Conservation (phyloP, 2,888 invertebrate species). For the Agrotis segetum region DNA sequence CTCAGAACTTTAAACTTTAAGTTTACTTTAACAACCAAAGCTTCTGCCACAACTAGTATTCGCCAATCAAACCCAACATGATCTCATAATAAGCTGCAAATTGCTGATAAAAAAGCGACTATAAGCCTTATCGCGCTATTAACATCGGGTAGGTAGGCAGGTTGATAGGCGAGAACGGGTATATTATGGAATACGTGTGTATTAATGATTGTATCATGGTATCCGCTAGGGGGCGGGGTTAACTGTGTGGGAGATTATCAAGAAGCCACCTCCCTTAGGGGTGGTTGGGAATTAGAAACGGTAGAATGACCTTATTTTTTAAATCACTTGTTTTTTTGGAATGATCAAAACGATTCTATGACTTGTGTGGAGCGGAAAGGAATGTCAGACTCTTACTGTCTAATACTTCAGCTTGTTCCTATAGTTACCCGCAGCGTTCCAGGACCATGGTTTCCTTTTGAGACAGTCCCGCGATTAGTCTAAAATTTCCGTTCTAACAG, state of each 20-base stretch:
- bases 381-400: no score
- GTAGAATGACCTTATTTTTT: no score
- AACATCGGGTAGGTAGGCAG: slow-evolving; percentile 52
- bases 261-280: slow-evolving; percentile 20
- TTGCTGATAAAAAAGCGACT: slow-evolving; percentile 52
- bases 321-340: no score
- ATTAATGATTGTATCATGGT: slow-evolving; percentile 55
- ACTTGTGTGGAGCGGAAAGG: no score
- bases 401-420: no score
- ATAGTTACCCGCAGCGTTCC: no score
- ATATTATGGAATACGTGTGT: slow-evolving; percentile 46
- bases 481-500: no score
- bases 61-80: slow-evolving; percentile 13
- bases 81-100: slow-evolving; percentile 44
- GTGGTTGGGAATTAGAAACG: background rate
- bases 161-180: slow-evolving; percentile 48
- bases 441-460: no score
- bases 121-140: slow-evolving; percentile 52
- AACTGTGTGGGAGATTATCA: slow-evolving; percentile 45
- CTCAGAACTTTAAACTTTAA: background rate
- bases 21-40: background rate
- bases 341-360: no score
- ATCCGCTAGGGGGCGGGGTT: slow-evolving; percentile 51
- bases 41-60: slow-evolving; percentile 5
- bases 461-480: no score